Conservation (phyloP, 2,113 vertebrate genomes). For the Murina feae region DNA sequence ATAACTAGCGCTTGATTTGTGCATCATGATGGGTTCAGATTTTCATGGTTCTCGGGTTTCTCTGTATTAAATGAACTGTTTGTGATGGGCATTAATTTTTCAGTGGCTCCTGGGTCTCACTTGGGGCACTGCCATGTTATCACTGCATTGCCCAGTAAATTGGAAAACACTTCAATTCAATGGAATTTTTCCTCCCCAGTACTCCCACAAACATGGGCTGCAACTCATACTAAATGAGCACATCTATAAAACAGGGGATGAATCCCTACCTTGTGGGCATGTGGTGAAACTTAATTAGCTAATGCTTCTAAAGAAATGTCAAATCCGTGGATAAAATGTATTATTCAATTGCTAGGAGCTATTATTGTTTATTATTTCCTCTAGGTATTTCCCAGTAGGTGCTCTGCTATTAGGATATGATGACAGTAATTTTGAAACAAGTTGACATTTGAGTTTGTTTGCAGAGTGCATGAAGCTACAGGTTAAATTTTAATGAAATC, state of each 20-base stretch:
- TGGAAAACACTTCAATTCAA: not conserved
- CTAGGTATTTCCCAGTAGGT: constrained; percentile 20
- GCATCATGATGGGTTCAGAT: not conserved
- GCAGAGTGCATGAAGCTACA: not conserved
- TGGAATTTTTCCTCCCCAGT: constrained; percentile 7
- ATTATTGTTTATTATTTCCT: constrained; percentile 51
- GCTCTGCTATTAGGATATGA: constrained; percentile 23
- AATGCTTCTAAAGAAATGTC: constrained; percentile 46
- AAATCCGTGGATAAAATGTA: constrained; percentile 33
- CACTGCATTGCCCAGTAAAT: not conserved
- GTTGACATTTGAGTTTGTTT: constrained; percentile 25
- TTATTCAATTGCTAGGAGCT: constrained; percentile 45
- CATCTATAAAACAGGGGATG: not conserved
- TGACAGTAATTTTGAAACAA: constrained; percentile 21
- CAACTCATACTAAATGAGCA: constrained; percentile 6
- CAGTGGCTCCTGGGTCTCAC: not conserved
- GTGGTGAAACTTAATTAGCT: constrained; percentile 51
- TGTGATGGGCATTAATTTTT: constrained; percentile 28
- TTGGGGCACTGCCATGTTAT: not conserved
- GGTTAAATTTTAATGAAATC: constrained; percentile 22
- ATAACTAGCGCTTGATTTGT: not conserved
- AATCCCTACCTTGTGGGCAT: constrained; percentile 29
- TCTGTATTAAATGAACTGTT: not conserved
- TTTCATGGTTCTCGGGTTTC: not conserved
- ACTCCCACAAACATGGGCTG: not conserved